These are phyloP conservation scores for Drosophila persimilis DNA, from an alignment of 1,140 invertebrate species.

Conservation along the genomic window DNA sequence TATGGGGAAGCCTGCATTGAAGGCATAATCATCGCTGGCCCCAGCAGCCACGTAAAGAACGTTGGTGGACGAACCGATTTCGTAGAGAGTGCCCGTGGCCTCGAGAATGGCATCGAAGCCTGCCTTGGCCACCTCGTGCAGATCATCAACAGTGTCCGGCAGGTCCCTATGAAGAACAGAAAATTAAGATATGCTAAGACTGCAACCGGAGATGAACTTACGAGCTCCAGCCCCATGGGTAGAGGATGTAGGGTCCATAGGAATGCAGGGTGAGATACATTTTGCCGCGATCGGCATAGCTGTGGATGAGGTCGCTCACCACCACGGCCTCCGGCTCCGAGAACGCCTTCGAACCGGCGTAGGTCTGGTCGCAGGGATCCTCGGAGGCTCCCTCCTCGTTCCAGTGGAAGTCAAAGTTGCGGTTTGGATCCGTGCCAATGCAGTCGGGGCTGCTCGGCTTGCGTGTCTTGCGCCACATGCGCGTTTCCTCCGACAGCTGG, in stretches of 20 bases:
- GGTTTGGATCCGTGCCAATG: conserved; percentile 86
- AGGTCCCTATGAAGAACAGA: conserved; percentile 39
- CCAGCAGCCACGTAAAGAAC: conserved; percentile 84
- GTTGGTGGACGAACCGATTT: conserved; percentile 86
- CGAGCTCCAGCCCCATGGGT: conserved; percentile 88
- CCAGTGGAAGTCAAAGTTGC: conserved; percentile 88
- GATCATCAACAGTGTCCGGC: conserved; percentile 73
- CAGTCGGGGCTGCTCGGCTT: conserved; percentile 76
- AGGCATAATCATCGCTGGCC: conserved; percentile 88
- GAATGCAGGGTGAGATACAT: conserved; percentile 89
- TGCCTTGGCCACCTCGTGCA: conserved; percentile 82
- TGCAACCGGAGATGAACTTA: conserved; percentile 9
- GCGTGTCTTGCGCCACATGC: conserved; percentile 85
- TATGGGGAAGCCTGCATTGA: conserved; percentile 85
- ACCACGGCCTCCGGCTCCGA: conserved; percentile 88
- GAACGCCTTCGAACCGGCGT: conserved; percentile 87
- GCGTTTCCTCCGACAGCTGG: conserved; percentile 72
- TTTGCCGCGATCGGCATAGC: conserved; percentile 84
- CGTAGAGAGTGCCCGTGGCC: conserved; percentile 84
- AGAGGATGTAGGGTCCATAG: conserved; percentile 86
- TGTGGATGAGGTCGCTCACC: conserved; percentile 82
- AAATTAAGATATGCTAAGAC: neutral
- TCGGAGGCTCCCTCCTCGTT: conserved; percentile 86
- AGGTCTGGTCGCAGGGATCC: conserved; percentile 87
- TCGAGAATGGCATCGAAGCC: conserved; percentile 83